phyloP scores from a whole-genome alignment of 2,888 invertebrate species.

The Perithous albicinctus region DNA sequence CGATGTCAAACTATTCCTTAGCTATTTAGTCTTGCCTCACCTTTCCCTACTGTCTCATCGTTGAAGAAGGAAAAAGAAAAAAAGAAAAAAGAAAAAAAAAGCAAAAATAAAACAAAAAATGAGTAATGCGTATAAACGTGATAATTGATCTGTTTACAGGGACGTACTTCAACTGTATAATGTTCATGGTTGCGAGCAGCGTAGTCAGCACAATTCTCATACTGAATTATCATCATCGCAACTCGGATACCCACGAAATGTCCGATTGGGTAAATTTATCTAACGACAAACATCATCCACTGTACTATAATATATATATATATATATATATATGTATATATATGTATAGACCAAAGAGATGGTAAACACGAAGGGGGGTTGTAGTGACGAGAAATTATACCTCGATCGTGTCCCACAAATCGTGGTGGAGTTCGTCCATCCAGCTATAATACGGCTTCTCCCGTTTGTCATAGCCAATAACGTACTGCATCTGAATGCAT shows the following conservation, averaged over 20 bases:
- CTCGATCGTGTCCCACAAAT: slow-evolving; percentile 43
- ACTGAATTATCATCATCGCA: slow-evolving; percentile 98
- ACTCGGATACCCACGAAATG: slow-evolving; percentile 98
- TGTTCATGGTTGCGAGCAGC: slow-evolving; percentile 99
- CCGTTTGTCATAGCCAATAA: slow-evolving; percentile 36
- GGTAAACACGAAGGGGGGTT: background rate
- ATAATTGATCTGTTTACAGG: slow-evolving; percentile 86
- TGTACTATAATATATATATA: slow-evolving; percentile 26
- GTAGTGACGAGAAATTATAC: slow-evolving; percentile 38
- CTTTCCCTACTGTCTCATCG: background rate
- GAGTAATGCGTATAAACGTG: slow-evolving; percentile 50
- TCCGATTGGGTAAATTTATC: slow-evolving; percentile 94
- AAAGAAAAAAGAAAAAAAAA: background rate
- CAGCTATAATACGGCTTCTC: slow-evolving; percentile 26
- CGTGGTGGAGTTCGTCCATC: slow-evolving; percentile 37
- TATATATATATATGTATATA: slow-evolving; percentile 12
- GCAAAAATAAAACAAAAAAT: slow-evolving; percentile 10
- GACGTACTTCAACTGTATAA: slow-evolving; percentile 99
- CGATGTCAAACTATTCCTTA: slow-evolving; percentile 23
- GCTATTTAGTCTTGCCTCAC: slow-evolving; percentile 32
- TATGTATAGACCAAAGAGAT: slow-evolving; percentile 2
- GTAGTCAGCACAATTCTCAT: slow-evolving; percentile 99
- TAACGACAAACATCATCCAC: slow-evolving; percentile 51
- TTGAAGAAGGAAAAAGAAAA: background rate
- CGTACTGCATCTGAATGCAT: slow-evolving; percentile 51